Percentiles rank a stretch among this genome's conserved stretches.
Evolutionary conservation across 1,140 invertebrate genomes (phyloP).

Genomic region (Himalopsyche phryganea): DNA sequence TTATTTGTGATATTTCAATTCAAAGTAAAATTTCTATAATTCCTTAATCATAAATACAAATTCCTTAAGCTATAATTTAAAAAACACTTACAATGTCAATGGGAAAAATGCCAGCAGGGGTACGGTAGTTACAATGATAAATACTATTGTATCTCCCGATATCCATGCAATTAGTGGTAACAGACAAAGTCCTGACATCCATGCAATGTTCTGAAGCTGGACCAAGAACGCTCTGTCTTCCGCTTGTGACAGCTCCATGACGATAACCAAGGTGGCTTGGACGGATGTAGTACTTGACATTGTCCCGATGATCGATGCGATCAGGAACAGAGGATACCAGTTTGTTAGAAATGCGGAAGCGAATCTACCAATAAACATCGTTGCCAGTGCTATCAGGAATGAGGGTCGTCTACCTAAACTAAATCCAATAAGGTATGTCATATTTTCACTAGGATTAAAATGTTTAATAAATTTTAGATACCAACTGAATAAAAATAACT

Average conservation of each 20-base stretch:
- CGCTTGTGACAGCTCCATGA: constrained; percentile 43
- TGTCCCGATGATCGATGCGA: constrained; percentile 44
- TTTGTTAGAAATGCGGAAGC: constrained; percentile 43
- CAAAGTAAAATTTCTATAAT: no score
- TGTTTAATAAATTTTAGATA: no score
- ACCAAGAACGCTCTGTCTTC: constrained; percentile 28
- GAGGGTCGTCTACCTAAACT: constrained; percentile 52
- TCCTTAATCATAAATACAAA: no score
- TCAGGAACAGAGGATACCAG: constrained; percentile 47
- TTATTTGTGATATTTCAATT: no score
- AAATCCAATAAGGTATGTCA: constrained; percentile 17
- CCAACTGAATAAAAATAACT: no score
- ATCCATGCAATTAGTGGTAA: constrained; percentile 58
- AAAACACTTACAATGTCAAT: constrained; percentile 39
- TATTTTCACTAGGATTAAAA: no score
- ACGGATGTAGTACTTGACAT: constrained; percentile 49
- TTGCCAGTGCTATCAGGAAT: constrained; percentile 46
- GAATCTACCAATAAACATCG: constrained; percentile 45
- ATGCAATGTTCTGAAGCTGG: constrained; percentile 32
- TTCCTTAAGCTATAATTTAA: no score
- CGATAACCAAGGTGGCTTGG: constrained; percentile 51
- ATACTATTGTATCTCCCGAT: constrained; percentile 54
- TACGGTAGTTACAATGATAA: constrained; percentile 49
- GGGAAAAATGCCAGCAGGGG: constrained; percentile 45
- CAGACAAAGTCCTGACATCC: constrained; percentile 52